Conservation (phyloP, 2,888 invertebrate genomes). For the Craniophora ligustri region DNA sequence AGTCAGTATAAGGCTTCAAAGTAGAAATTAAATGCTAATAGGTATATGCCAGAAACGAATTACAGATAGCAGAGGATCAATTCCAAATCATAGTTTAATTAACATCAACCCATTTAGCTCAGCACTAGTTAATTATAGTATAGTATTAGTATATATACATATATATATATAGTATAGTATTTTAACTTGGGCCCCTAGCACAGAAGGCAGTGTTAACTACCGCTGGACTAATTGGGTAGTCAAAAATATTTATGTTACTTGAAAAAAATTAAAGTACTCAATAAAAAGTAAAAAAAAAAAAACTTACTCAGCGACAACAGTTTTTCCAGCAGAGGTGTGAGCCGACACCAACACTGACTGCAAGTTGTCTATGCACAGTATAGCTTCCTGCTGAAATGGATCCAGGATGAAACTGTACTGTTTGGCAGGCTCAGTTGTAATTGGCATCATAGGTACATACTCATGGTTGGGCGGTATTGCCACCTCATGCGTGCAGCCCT, state of each 20-base stretch:
- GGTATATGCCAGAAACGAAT: no score
- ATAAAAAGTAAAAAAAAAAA: neutral
- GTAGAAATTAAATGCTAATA: no score
- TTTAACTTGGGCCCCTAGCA: no score
- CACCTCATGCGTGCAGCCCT: conserved; percentile 98
- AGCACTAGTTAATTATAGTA: no score
- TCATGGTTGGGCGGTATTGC: conserved; percentile 96
- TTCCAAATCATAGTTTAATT: no score
- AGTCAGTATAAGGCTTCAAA: neutral
- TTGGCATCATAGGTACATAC: conserved; percentile 90
- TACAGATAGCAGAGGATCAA: no score
- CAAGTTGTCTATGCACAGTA: conserved; percentile 98
- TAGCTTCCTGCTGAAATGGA: conserved; percentile 99
- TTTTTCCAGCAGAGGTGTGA: conserved; percentile 99
- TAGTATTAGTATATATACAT: no score
- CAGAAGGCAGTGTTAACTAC: no score
- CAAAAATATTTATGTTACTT: neutral
- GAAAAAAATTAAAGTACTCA: neutral
- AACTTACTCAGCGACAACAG: conserved; percentile 98
- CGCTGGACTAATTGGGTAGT: no score
- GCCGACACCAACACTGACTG: conserved; percentile 99
- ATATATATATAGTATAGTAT: no score
- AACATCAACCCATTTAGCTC: no score
- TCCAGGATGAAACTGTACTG: conserved; percentile 98
- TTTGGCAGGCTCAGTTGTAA: conserved; percentile 93